Conservation (phyloP, 2,113 vertebrate species). For the Poeciliopsis turrubarensis region DNA sequence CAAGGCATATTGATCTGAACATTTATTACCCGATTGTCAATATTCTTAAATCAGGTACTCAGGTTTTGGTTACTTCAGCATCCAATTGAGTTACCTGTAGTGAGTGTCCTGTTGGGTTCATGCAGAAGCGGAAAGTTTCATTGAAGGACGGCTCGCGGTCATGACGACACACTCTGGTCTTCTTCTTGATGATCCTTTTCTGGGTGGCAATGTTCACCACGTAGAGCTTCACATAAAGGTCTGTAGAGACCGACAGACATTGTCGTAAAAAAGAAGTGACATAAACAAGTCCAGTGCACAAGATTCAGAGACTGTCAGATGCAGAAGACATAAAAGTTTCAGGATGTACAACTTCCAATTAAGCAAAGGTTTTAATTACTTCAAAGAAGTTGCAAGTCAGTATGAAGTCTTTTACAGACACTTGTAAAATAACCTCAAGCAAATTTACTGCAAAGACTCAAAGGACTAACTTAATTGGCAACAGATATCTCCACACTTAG, state of each 20-base stretch:
- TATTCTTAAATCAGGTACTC: not conserved
- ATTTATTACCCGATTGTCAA: too few species aligned
- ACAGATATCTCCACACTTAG: not conserved
- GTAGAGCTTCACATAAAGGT: conserved; percentile 97
- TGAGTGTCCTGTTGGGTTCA: conserved; percentile 92
- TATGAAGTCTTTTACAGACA: too few species aligned
- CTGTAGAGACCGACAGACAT: conserved; percentile 68
- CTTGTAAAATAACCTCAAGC: too few species aligned
- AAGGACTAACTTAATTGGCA: too few species aligned
- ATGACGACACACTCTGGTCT: conserved; percentile 97
- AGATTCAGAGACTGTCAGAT: not conserved
- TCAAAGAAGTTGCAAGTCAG: too few species aligned
- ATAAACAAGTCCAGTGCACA: not conserved
- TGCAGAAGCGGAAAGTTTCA: conserved; percentile 95
- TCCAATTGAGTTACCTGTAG: conserved; percentile 57
- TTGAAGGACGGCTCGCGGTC: conserved; percentile 98
- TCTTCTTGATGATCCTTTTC: conserved; percentile 98
- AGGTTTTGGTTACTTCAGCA: not conserved
- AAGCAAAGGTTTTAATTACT: too few species aligned
- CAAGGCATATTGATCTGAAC: too few species aligned
- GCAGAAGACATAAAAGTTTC: not conserved
- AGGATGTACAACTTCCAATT: too few species aligned
- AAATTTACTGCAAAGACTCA: too few species aligned
- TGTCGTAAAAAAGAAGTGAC: not conserved
- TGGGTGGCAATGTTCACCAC: conserved; percentile 96